Evolutionary conservation across 2,797 vertebrate genomes (phyloP), one percentile per base, ranked within the genome.

Genomic region (Dendrocincla tyrannina): DNA sequence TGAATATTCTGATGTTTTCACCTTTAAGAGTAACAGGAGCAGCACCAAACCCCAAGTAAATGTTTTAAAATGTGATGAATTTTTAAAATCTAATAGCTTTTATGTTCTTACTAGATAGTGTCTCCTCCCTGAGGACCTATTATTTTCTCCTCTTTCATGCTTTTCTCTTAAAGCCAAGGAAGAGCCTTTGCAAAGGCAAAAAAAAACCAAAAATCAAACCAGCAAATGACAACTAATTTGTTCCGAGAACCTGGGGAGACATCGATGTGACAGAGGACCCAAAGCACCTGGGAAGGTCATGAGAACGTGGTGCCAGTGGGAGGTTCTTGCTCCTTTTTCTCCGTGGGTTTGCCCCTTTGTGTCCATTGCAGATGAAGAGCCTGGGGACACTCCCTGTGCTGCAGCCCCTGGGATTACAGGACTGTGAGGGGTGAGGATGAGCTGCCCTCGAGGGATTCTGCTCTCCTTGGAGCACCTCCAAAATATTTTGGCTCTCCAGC

Each of bases 191-290:
- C 33, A 85, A 55, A 63, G 13, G 23, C 42, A 17, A 10, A 10
- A 10, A 23, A 77, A 12, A 10, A 7, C 4, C 4, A 8, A 33
- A 73, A 74, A 25, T 22, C 4, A 35, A 59, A 81, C 0, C 5
- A 50, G 5, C 7, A 50, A 67, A 33, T 4, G 10, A 3, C 10
- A 91, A 3, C 1, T 23, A 19, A 16, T 39, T 68, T 50, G 1
- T 68, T 56, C 46, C 35, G 25, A 84, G 24, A 42, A 47, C 3
- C 13, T 60, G 37, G 23, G 13, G 16, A 14, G 82, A 10, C 5
- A 9, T 4, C 3, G 1, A 1, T 0, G 9, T 44, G 23, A 30
- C 30, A 78, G 32, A 50, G 10, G 7, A 56, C 19, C 18, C 10
- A 4, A 20, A 81, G 2, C 15, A 5, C 24, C 22, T 35, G 52